Evolutionary conservation across 2,888 invertebrate species (phyloP).

Genomic region (Noctua fimbriata): DNA sequence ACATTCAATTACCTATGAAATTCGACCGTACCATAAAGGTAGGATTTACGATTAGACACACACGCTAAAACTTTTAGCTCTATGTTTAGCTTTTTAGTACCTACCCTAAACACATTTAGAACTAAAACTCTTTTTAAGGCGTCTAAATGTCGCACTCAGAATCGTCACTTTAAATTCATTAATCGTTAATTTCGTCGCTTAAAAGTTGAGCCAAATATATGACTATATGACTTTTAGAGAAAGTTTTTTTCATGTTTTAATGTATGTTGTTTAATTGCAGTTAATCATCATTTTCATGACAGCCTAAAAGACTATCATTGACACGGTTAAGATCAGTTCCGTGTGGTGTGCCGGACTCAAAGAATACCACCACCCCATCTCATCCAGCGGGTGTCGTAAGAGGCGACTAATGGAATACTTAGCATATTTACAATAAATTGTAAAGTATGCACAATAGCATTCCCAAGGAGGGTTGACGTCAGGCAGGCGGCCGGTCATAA

Average conservation of each 20-base stretch:
- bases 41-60: neutral
- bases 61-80: neutral
- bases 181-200: neutral
- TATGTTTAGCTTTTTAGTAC: neutral
- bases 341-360: too few relatives aligned
- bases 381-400: too few relatives aligned
- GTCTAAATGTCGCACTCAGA: neutral
- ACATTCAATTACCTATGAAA: neutral
- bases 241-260: neutral
- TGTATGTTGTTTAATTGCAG: neutral
- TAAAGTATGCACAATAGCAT: too few relatives aligned
- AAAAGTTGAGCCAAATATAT: neutral
- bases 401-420: too few relatives aligned
- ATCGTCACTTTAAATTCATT: neutral
- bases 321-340: neutral
- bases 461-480: too few relatives aligned
- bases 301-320: neutral
- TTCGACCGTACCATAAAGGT: neutral
- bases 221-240: neutral
- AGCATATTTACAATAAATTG: too few relatives aligned
- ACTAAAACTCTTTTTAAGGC: neutral
- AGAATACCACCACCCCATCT: too few relatives aligned
- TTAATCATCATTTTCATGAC: neutral
- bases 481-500: too few relatives aligned
- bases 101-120: constrained; percentile 11